phyloP scores from a whole-genome alignment of 2,797 vertebrate species.

The Acanthopagrus latus region DNA sequence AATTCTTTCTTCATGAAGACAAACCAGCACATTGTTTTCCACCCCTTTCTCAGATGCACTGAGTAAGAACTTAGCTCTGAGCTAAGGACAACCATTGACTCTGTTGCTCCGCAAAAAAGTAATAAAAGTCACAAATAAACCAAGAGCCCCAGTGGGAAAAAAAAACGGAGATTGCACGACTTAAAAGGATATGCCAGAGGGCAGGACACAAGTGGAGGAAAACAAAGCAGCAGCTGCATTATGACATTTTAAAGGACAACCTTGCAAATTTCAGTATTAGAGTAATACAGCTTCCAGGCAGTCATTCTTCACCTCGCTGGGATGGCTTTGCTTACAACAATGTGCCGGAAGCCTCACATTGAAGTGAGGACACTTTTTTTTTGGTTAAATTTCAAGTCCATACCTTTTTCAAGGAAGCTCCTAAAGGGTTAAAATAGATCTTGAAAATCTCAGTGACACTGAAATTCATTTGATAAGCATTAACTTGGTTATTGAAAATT shows the following conservation, averaged over 20 bases:
- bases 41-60: background rate
- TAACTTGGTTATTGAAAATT: background rate
- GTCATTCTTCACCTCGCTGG: conserved; percentile 18
- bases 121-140: conserved; percentile 61
- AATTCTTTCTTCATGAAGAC: background rate
- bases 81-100: conserved; percentile 34
- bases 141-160: conserved; percentile 18
- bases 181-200: conserved; percentile 42
- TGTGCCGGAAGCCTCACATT: background rate
- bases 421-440: background rate
- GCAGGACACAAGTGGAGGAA: conserved; percentile 42
- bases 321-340: background rate
- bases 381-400: background rate
- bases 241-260: conserved; percentile 55
- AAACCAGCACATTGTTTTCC: background rate
- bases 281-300: conserved; percentile 25
- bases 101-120: conserved; percentile 30
- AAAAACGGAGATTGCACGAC: conserved; percentile 30
- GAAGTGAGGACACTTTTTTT: background rate
- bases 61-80: conserved; percentile 22
- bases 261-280: conserved; percentile 33
- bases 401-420: background rate
- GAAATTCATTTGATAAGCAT: too few relatives aligned
- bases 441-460: background rate
- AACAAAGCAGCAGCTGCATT: conserved; percentile 54